Conservation (phyloP, 2,797 vertebrate genomes). For the Tiaroga cobitis region DNA sequence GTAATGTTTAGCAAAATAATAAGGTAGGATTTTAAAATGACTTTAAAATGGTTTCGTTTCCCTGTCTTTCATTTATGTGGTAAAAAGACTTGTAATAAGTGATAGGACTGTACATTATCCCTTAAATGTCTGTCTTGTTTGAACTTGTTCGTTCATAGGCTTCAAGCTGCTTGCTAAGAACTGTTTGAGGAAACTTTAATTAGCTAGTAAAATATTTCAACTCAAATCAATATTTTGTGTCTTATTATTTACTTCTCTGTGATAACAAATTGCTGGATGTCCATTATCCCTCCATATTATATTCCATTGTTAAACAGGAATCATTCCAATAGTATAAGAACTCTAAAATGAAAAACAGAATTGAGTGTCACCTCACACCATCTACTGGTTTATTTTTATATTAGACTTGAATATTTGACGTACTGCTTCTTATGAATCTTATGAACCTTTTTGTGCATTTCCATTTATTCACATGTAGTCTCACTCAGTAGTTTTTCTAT, state of each 20-base stretch:
- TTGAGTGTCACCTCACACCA: neutral
- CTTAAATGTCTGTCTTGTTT: neutral
- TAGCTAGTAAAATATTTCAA: neutral
- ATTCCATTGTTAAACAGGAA: neutral
- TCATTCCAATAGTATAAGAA: neutral
- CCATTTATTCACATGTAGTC: neutral
- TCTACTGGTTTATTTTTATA: constrained; percentile 4
- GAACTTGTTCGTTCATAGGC: neutral
- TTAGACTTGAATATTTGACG: neutral
- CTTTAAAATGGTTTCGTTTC: neutral
- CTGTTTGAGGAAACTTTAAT: neutral
- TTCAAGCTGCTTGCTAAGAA: neutral
- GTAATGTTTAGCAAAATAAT: neutral
- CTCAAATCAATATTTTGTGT: neutral
- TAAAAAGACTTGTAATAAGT: neutral
- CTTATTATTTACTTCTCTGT: neutral
- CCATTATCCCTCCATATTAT: neutral
- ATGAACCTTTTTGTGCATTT: neutral
- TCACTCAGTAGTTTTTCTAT: neutral
- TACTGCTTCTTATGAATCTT: neutral
- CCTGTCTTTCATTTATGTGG: neutral
- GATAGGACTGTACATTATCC: neutral
- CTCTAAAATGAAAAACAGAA: neutral
- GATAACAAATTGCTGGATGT: neutral
- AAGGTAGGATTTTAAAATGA: neutral